Evolutionary conservation across 2,797 vertebrate genomes (phyloP).

Genomic region (Pipistrellus kuhlii): DNA sequence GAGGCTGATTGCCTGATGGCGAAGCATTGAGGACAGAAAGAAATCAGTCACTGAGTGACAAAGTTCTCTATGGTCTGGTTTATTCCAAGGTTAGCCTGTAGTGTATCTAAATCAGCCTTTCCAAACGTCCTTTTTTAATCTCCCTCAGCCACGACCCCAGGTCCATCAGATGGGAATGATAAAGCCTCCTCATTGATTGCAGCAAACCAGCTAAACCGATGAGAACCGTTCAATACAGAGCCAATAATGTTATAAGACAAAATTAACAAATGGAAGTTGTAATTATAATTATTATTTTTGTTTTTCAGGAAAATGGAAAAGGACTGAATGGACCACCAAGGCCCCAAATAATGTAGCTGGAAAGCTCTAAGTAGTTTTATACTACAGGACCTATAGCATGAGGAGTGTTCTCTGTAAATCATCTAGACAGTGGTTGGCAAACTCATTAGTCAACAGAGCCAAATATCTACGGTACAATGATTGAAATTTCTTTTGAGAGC

Average conservation of each 20-base stretch:
- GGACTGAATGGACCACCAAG: not conserved
- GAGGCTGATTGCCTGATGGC: not conserved
- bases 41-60: not conserved
- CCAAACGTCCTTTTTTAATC: slow-evolving; percentile 9
- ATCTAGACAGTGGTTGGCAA: not conserved
- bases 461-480: too few relatives aligned
- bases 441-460: too few relatives aligned
- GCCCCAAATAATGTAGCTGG: not conserved
- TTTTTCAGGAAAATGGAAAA: not conserved
- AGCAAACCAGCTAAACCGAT: not conserved
- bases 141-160: not conserved
- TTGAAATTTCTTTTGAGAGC: too few relatives aligned
- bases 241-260: not conserved
- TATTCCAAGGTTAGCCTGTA: slow-evolving; percentile 6
- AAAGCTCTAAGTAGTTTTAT: not conserved
- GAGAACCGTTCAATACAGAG: not conserved
- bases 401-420: not conserved
- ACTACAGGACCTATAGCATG: not conserved
- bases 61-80: not conserved
- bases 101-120: not conserved
- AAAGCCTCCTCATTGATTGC: not conserved
- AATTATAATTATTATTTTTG: not conserved
- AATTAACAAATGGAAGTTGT: not conserved
- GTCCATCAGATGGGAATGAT: not conserved
- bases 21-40: not conserved